Percentiles rank a stretch among this genome's conserved stretches.
phyloP scores from a whole-genome alignment of 2,888 invertebrate species.

The Dermolepida albohirtum region DNA sequence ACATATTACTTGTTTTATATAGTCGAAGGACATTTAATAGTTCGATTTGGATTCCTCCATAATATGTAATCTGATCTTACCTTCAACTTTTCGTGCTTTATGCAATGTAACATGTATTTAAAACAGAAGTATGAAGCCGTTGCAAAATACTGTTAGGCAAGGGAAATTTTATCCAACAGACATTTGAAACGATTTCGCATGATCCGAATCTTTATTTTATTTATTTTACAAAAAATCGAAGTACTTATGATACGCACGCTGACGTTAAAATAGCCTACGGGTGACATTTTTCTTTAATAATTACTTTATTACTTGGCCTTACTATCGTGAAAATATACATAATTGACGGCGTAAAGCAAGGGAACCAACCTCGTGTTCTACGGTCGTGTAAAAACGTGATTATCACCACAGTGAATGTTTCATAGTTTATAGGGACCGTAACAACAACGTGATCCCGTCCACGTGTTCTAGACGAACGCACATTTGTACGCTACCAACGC shows the following conservation, averaged over 20 bases:
- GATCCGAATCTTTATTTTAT: slow-evolving; percentile 3
- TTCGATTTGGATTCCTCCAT: slow-evolving; percentile 7
- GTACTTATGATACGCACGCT: slow-evolving; percentile 12
- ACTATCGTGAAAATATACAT: slow-evolving; percentile 19
- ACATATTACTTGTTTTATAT: slow-evolving; percentile 22
- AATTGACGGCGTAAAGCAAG: too few relatives aligned
- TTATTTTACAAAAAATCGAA: too few relatives aligned
- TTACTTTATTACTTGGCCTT: slow-evolving; percentile 17
- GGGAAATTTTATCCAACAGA: slow-evolving; percentile 22
- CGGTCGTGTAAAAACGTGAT: slow-evolving; percentile 27
- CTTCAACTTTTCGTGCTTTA: too few relatives aligned
- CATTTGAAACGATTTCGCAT: too few relatives aligned
- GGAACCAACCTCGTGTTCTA: too few relatives aligned
- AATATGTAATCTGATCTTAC: too few relatives aligned
- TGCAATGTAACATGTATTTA: too few relatives aligned
- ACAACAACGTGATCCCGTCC: slow-evolving; percentile 18
- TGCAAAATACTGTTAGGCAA: slow-evolving; percentile 6
- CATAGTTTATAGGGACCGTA: neutral
- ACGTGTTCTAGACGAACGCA: slow-evolving; percentile 20
- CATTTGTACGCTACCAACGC: neutral
- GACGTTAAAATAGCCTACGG: slow-evolving; percentile 15
- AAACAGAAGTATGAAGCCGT: neutral
- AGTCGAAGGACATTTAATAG: slow-evolving; percentile 29
- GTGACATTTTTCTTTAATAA: slow-evolving; percentile 22
- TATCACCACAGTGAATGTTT: slow-evolving; percentile 7